Conservation (phyloP, 2,113 vertebrate genomes). For the Nanorana parkeri region DNA sequence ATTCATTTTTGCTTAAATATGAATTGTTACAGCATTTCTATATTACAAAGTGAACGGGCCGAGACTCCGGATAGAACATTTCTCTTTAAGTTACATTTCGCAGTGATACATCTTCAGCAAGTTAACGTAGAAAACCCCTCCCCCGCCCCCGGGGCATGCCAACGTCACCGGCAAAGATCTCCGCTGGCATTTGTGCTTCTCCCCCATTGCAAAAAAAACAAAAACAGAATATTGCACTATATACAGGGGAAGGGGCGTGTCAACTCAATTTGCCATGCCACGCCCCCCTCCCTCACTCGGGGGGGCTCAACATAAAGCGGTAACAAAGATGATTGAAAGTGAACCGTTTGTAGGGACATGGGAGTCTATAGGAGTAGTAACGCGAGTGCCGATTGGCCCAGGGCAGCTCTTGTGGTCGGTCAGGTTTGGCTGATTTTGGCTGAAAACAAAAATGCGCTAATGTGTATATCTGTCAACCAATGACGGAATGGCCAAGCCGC, state of each 20-base stretch:
- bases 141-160: neutral
- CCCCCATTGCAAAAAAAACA: conserved; percentile 35
- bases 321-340: too few relatives aligned
- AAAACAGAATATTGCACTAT: conserved; percentile 25
- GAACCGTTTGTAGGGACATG: too few relatives aligned
- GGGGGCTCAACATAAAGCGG: too few relatives aligned
- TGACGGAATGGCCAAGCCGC: too few relatives aligned
- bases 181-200: conserved; percentile 43
- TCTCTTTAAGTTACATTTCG: conserved; percentile 49
- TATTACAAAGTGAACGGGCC: conserved; percentile 49
- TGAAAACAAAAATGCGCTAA: too few relatives aligned
- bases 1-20: conserved; percentile 57
- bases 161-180: conserved; percentile 12
- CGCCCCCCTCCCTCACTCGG: too few relatives aligned
- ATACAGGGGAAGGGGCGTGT: conserved; percentile 15
- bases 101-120: conserved; percentile 46
- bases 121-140: conserved; percentile 45
- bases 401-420: too few relatives aligned
- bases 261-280: neutral
- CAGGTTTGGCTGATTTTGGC: too few relatives aligned
- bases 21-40: conserved; percentile 56
- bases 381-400: too few relatives aligned
- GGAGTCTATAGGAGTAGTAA: too few relatives aligned
- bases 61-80: conserved; percentile 32
- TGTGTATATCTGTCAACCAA: too few relatives aligned